These are phyloP conservation scores for Pharmacophagus antenor DNA, from an alignment of 2,888 invertebrate genomes.

Conservation along the genomic window DNA sequence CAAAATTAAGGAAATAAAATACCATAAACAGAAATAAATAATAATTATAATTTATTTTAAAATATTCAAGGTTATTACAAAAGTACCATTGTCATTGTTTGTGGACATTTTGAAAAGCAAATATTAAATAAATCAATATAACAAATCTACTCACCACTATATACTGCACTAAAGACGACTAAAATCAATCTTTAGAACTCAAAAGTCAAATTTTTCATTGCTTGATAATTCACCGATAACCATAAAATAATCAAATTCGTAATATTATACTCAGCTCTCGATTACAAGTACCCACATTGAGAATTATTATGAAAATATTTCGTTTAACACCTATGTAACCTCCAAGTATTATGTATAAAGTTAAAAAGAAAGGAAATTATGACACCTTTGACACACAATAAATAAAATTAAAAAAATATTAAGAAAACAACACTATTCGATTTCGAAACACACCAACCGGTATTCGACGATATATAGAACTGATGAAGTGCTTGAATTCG, in stretches of 20 bases:
- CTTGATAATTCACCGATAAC: conserved; percentile 14
- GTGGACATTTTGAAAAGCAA: neutral
- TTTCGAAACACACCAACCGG: conserved; percentile 16
- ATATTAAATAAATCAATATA: neutral
- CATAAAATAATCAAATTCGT: conserved; percentile 13
- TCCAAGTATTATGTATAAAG: neutral
- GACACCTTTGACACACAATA: neutral
- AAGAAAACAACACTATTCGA: conserved; percentile 9
- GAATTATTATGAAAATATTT: neutral
- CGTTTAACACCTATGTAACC: neutral
- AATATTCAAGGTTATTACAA: neutral
- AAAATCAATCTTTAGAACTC: conserved; percentile 13
- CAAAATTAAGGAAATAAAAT: neutral
- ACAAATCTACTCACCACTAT: conserved; percentile 15
- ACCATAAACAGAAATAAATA: no score
- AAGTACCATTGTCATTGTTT: neutral
- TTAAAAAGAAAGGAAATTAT: neutral
- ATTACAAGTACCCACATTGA: conserved; percentile 21
- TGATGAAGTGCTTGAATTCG: conserved; percentile 2
- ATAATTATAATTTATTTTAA: no score
- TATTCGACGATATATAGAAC: conserved; percentile 9
- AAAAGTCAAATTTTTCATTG: conserved; percentile 20
- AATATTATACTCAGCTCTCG: conserved; percentile 4
- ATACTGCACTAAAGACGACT: conserved; percentile 1
- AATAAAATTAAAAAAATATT: neutral